Percentiles rank a stretch among this genome's conserved stretches.
phyloP scores from a whole-genome alignment of 2,888 invertebrate species.

The Noctua janthina region DNA sequence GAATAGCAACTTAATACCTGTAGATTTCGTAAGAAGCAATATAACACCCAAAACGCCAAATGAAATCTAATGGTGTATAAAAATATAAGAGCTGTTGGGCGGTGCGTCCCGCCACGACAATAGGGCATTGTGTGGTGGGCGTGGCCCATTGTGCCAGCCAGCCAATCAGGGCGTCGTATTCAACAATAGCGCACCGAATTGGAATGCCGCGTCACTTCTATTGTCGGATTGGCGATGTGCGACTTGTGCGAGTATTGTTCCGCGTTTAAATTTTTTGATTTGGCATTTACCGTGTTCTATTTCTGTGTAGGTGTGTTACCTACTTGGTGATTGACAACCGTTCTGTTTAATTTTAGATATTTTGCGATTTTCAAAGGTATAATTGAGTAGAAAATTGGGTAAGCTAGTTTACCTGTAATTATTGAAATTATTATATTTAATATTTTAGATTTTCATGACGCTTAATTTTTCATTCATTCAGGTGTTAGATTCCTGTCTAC shows the following conservation, averaged over 20 bases:
- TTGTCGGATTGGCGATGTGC: slow-evolving; percentile 85
- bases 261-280: slow-evolving; percentile 74
- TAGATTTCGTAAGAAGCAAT: neutral
- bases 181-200: slow-evolving; percentile 90
- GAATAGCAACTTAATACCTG: neutral
- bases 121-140: slow-evolving; percentile 89
- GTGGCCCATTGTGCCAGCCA: slow-evolving; percentile 87
- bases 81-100: slow-evolving; percentile 77
- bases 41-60: slow-evolving; percentile 21
- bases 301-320: slow-evolving; percentile 47
- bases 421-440: neutral
- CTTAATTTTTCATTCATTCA: neutral
- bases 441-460: neutral
- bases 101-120: slow-evolving; percentile 82
- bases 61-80: slow-evolving; percentile 61
- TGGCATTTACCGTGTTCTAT: slow-evolving; percentile 66
- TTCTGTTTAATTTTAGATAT: neutral
- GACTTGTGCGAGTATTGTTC: slow-evolving; percentile 80
- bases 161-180: slow-evolving; percentile 82
- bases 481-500: neutral
- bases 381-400: neutral
- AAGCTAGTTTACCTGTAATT: neutral
- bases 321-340: neutral
- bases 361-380: neutral
- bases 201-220: slow-evolving; percentile 85